phyloP scores from a whole-genome alignment of 2,888 invertebrate genomes.

The Melanostoma mellinum region DNA sequence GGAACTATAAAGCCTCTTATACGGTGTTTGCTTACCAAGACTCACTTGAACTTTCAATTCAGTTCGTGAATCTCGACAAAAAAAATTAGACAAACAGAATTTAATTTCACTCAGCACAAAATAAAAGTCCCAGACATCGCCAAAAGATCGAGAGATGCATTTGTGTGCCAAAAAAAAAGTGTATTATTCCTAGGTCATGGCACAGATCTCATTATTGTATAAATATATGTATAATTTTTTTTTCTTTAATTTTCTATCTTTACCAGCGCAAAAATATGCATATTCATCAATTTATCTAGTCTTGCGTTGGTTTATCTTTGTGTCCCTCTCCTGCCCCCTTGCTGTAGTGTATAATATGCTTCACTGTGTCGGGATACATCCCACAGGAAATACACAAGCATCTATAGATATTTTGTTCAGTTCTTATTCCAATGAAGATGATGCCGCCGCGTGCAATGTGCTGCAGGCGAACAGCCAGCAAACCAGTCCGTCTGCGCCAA shows the following conservation, averaged over 20 bases:
- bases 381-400: conserved; percentile 54
- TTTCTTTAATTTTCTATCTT: conserved; percentile 29
- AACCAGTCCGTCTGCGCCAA: conserved; percentile 62
- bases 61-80: no score
- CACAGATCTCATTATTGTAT: conserved; percentile 54
- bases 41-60: no score
- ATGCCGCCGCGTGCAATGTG: conserved; percentile 33
- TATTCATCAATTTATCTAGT: conserved; percentile 36
- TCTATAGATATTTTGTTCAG: conserved; percentile 19
- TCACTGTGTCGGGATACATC: conserved; percentile 32
- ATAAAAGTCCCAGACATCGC: conserved; percentile 15
- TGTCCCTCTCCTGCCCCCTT: conserved; percentile 15
- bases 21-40: no score
- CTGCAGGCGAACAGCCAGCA: conserved; percentile 59
- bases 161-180: conserved; percentile 50
- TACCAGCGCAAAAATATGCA: conserved; percentile 27
- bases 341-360: not conserved
- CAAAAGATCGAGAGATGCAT: conserved; percentile 25
- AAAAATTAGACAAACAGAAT: no score
- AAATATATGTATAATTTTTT: not conserved
- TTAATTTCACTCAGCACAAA: not conserved
- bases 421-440: conserved; percentile 21
- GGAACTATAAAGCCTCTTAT: no score
- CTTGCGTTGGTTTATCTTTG: conserved; percentile 14
- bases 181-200: conserved; percentile 65